A percentile compares a stretch with the other conserved stretches of the same genome.
phyloP scores from a whole-genome alignment of 2,797 vertebrate species.

The Eremophila alpestris region DNA sequence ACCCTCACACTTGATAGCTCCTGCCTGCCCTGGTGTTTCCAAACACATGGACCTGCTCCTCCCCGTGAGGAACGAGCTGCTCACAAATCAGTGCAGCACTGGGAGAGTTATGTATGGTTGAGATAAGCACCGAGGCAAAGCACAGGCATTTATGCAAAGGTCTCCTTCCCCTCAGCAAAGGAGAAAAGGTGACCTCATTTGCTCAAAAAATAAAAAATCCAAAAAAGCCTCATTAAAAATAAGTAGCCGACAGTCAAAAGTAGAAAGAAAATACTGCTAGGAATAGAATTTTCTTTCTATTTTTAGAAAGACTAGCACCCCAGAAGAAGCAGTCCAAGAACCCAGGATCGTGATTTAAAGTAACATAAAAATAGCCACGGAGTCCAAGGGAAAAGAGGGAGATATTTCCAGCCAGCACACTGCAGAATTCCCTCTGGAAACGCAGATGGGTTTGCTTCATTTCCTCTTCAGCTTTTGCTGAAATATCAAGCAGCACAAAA shows the following conservation, averaged over 20 bases:
- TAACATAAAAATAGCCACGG: not conserved
- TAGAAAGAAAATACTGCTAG: not conserved
- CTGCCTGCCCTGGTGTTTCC: not conserved
- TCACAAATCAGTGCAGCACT: not conserved
- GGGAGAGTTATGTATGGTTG: not conserved
- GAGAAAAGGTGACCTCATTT: not conserved
- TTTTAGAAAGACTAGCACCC: not conserved
- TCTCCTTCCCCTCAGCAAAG: not conserved
- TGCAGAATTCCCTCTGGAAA: slow-evolving; percentile 29
- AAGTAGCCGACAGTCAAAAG: not conserved
- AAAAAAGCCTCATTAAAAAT: not conserved
- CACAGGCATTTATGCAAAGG: not conserved
- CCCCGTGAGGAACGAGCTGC: not conserved
- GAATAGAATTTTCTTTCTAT: not conserved
- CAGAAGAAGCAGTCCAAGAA: not conserved
- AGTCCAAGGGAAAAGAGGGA: not conserved
- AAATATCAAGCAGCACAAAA: slow-evolving; percentile 27
- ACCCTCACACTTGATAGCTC: slow-evolving; percentile 38
- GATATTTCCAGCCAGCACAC: not conserved
- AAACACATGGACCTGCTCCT: not conserved
- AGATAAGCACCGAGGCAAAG: not conserved
- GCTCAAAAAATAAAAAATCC: not conserved
- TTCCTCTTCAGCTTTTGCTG: slow-evolving; percentile 60
- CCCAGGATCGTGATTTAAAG: not conserved
- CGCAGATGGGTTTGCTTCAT: not conserved